These are phyloP conservation scores for Emesis furor DNA, from an alignment of 2,888 invertebrate species.

Conservation along the genomic window DNA sequence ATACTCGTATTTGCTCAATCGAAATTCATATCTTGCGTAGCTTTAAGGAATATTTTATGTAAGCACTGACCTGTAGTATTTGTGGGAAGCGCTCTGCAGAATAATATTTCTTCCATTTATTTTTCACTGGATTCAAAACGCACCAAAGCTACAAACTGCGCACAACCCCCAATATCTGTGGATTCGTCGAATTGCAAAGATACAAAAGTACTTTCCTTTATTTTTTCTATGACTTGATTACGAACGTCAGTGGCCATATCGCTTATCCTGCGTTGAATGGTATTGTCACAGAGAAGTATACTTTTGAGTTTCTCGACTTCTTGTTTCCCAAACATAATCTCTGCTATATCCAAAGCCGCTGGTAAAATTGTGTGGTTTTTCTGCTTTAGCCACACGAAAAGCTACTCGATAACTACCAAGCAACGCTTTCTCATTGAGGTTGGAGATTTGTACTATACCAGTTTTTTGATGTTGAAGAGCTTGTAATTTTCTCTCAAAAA, in stretches of 20 bases:
- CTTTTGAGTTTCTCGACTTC: constrained; percentile 75
- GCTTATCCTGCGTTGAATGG: constrained; percentile 77
- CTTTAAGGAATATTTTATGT: constrained; percentile 62
- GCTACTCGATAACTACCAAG: constrained; percentile 62
- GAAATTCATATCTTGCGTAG: constrained; percentile 60
- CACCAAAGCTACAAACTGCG: constrained; percentile 74
- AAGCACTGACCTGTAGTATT: constrained; percentile 65
- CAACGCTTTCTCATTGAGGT: constrained; percentile 60
- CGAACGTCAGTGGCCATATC: constrained; percentile 76
- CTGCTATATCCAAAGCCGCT: constrained; percentile 67
- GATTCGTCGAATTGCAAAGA: constrained; percentile 74
- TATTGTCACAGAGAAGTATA: constrained; percentile 79
- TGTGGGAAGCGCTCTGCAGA: constrained; percentile 70
- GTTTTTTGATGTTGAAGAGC: constrained; percentile 50
- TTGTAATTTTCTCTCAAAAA: constrained; percentile 10
- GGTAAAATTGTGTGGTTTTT: constrained; percentile 72
- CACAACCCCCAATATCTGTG: constrained; percentile 71
- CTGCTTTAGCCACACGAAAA: constrained; percentile 67
- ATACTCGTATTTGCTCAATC: constrained; percentile 65
- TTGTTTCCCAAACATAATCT: constrained; percentile 69
- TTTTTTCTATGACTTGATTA: constrained; percentile 67
- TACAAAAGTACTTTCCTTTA: constrained; percentile 59
- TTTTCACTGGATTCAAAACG: constrained; percentile 71
- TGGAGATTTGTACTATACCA: constrained; percentile 51
- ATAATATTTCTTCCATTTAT: constrained; percentile 71